Percentiles rank a stretch among this genome's conserved stretches.
Conservation (phyloP, 64 coral and sea anemone genomes). For the Montipora capricornis region DNA sequence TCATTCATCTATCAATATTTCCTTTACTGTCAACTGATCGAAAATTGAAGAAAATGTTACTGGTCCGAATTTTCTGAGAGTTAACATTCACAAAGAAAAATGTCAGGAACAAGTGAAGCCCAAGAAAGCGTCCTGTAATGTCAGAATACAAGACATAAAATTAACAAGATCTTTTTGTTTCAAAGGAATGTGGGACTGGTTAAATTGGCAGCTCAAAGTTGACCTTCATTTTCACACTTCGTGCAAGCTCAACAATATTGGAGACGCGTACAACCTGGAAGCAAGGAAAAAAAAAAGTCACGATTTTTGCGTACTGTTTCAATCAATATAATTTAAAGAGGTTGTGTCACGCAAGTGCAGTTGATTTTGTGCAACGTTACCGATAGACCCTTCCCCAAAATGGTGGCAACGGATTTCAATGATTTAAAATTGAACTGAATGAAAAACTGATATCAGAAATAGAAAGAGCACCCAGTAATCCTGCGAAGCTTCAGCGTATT, state of each 20-base stretch:
- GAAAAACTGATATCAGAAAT: too few relatives aligned
- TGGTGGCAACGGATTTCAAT: too few relatives aligned
- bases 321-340: too few relatives aligned
- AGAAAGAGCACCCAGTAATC: too few relatives aligned
- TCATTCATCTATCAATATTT: neutral
- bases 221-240: conserved; percentile 82
- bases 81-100: neutral
- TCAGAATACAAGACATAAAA: neutral
- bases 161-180: neutral
- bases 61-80: neutral
- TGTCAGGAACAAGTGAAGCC: neutral
- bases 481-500: too few relatives aligned
- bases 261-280: conserved; percentile 84
- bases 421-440: too few relatives aligned
- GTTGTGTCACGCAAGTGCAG: too few relatives aligned
- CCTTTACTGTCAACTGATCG: neutral
- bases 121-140: neutral
- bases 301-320: too few relatives aligned
- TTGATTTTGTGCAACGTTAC: too few relatives aligned
- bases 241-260: conserved; percentile 91
- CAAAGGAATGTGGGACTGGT: neutral
- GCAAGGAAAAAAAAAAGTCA: neutral
- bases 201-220: conserved; percentile 94
- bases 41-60: neutral
- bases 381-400: too few relatives aligned